Percentiles rank a stretch among this genome's conserved stretches.
Conservation (phyloP, 1,140 invertebrate genomes). For the Apis laboriosa region DNA sequence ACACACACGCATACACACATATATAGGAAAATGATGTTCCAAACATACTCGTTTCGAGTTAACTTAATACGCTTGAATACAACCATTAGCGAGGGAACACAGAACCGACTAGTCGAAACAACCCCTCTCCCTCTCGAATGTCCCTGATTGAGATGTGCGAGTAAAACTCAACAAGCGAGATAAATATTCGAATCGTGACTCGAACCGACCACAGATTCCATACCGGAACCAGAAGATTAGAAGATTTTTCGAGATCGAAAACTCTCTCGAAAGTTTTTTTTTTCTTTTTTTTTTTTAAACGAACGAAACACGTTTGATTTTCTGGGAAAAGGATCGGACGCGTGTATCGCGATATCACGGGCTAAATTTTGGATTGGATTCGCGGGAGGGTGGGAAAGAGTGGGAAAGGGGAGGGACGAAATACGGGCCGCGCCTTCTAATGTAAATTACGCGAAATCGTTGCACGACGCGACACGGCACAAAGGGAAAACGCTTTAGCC, state of each 20-base stretch:
- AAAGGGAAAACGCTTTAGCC: slow-evolving; percentile 39
- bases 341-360: no score
- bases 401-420: slow-evolving; percentile 11
- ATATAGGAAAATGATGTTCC: slow-evolving; percentile 12
- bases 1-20: no score
- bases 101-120: not conserved
- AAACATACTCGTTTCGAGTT: not conserved
- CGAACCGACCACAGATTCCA: no score
- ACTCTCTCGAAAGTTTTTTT: no score
- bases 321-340: no score
- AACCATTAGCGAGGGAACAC: not conserved
- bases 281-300: no score
- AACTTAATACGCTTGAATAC: not conserved
- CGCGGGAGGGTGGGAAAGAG: not conserved
- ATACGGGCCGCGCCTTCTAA: slow-evolving; percentile 28
- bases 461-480: slow-evolving; percentile 23
- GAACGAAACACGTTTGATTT: not conserved
- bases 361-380: not conserved
- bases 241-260: not conserved
- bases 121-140: not conserved
- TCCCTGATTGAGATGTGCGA: not conserved
- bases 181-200: not conserved
- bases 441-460: slow-evolving; percentile 48
- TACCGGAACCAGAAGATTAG: not conserved
- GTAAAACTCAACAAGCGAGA: not conserved